Conservation (phyloP, 2,113 vertebrate species). For the Hystrix brachyura region DNA sequence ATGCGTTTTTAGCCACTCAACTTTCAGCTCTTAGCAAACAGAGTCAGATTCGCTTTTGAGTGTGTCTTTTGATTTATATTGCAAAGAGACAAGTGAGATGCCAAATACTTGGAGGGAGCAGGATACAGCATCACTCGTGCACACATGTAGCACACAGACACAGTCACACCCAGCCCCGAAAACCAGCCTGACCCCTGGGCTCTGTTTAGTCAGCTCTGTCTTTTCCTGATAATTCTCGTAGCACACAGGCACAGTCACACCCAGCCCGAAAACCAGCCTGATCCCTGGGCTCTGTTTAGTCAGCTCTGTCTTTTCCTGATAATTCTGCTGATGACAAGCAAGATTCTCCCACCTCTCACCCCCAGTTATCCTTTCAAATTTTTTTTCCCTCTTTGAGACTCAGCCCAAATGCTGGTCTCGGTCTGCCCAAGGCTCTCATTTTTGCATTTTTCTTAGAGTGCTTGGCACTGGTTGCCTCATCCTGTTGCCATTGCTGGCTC, state of each 20-base stretch:
- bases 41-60: background rate
- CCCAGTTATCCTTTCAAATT: background rate
- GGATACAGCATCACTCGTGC: rapidly evolving
- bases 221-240: too few species aligned
- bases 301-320: background rate
- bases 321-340: background rate
- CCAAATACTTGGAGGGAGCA: background rate
- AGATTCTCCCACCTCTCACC: rapidly evolving
- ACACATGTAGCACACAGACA: rapidly evolving
- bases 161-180: background rate
- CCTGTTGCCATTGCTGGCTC: background rate
- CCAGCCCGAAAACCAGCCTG: background rate
- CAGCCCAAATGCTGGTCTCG: background rate
- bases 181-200: background rate
- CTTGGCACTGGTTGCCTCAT: background rate
- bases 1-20: background rate
- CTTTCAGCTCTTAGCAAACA: background rate
- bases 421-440: background rate
- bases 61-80: background rate
- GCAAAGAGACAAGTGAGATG: background rate
- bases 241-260: rapidly evolving
- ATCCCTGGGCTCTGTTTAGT: background rate
- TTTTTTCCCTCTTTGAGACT: background rate
- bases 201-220: background rate
- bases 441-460: background rate